Conservation (phyloP, 2,888 invertebrate genomes). For the Drosophila leonis region DNA sequence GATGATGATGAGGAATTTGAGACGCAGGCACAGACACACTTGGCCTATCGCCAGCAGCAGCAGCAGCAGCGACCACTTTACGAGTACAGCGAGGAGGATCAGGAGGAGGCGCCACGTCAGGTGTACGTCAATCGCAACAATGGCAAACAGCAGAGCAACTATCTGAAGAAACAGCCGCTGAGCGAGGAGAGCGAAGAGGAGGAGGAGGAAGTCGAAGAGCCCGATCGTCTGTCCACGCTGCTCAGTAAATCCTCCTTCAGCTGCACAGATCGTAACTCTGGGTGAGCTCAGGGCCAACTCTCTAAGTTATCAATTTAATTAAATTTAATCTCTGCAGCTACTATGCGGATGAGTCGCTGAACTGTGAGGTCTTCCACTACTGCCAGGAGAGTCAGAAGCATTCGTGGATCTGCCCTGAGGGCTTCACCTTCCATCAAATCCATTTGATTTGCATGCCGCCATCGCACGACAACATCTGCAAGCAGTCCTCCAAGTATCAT, state of each 20-base stretch:
- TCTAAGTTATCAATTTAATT: background rate
- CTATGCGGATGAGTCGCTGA: conserved; percentile 95
- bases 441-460: conserved; percentile 97
- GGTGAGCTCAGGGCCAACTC: conserved; percentile 82
- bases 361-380: conserved; percentile 97
- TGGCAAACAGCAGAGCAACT: conserved; percentile 80
- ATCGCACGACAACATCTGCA: conserved; percentile 94
- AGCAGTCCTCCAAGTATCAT: conserved; percentile 94
- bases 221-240: conserved; percentile 92
- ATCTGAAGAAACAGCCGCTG: conserved; percentile 76
- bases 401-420: conserved; percentile 97
- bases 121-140: conserved; percentile 80
- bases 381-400: conserved; percentile 95
- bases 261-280: conserved; percentile 92
- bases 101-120: conserved; percentile 84
- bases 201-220: conserved; percentile 92
- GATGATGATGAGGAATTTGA: conserved; percentile 83
- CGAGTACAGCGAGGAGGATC: conserved; percentile 84
- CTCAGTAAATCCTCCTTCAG: conserved; percentile 94
- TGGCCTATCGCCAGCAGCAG: conserved; percentile 78
- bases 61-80: conserved; percentile 75
- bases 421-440: conserved; percentile 90
- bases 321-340: conserved; percentile 85
- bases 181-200: conserved; percentile 90
- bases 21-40: conserved; percentile 84